These are phyloP conservation scores for Sceloporus undulatus DNA, from an alignment of 2,113 vertebrate genomes.

Conservation along the genomic window DNA sequence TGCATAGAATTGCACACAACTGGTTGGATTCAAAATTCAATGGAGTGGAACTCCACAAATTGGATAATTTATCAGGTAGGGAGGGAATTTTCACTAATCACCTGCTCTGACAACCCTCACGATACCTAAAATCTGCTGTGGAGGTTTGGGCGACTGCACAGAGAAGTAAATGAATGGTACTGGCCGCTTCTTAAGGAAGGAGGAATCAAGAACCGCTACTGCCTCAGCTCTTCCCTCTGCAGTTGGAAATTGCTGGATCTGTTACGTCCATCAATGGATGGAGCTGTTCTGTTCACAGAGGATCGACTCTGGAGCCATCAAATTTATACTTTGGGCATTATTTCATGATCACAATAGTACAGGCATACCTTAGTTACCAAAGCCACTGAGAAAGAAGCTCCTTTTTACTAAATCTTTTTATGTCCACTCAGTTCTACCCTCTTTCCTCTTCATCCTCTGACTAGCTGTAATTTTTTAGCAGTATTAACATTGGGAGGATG, in stretches of 20 bases:
- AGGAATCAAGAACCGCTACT: background rate
- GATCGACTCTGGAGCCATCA: background rate
- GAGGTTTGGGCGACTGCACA: background rate
- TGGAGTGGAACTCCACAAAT: background rate
- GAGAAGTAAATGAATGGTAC: background rate
- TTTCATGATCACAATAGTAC: background rate
- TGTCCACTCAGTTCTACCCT: no score
- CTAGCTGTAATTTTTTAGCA: no score
- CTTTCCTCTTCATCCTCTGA: no score
- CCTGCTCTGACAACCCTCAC: background rate
- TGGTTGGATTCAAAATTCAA: background rate
- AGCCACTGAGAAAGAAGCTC: no score
- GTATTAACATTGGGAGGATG: no score
- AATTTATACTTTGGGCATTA: conserved; percentile 2
- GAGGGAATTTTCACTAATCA: background rate
- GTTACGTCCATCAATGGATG: background rate
- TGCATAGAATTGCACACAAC: background rate
- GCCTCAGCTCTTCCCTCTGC: background rate
- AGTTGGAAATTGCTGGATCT: background rate
- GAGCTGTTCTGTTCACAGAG: background rate
- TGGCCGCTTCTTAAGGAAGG: background rate
- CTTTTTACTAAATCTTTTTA: no score
- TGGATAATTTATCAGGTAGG: background rate
- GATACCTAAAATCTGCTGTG: background rate
- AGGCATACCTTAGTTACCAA: no score